Evolutionary conservation across 2,888 invertebrate species (phyloP).

Genomic region (Muschampia plurimacula): DNA sequence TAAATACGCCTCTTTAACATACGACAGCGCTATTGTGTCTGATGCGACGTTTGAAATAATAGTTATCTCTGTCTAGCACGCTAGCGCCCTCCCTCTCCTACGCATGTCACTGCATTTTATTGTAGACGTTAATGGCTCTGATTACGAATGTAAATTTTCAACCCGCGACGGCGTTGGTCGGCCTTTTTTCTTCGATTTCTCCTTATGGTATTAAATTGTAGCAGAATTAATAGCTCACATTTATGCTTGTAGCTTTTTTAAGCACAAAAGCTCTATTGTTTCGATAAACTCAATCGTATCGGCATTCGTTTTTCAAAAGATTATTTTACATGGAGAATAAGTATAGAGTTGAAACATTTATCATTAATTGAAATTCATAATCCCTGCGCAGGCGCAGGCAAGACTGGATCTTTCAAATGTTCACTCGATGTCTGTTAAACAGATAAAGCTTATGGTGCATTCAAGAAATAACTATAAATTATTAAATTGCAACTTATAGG

Average conservation of each 20-base stretch:
- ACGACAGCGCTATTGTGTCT: conserved; percentile 75
- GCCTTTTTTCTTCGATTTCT: conserved; percentile 76
- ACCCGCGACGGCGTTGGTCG: conserved; percentile 79
- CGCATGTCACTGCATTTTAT: conserved; percentile 84
- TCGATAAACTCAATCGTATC: conserved; percentile 33
- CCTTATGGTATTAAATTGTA: conserved; percentile 79
- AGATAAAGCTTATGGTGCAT: conserved; percentile 18
- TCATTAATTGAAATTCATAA: conserved; percentile 26
- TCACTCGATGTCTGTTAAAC: conserved; percentile 22
- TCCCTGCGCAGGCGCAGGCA: conserved; percentile 24
- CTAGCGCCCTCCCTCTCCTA: conserved; percentile 66
- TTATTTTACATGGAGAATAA: conserved; percentile 26
- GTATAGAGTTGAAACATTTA: conserved; percentile 12
- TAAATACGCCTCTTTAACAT: conserved; percentile 46
- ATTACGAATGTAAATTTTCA: conserved; percentile 85
- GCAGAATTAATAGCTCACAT: conserved; percentile 63
- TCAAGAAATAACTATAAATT: conserved; percentile 24
- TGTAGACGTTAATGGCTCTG: conserved; percentile 83
- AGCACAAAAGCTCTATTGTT: conserved; percentile 51
- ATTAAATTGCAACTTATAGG: conserved; percentile 9
- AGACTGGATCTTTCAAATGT: background rate
- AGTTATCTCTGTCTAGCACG: conserved; percentile 60
- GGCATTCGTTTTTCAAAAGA: conserved; percentile 20
- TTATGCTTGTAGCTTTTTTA: conserved; percentile 47
- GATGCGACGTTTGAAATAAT: conserved; percentile 66